phyloP scores from a whole-genome alignment of 1,140 invertebrate species.

The Drosophila athabasca region DNA sequence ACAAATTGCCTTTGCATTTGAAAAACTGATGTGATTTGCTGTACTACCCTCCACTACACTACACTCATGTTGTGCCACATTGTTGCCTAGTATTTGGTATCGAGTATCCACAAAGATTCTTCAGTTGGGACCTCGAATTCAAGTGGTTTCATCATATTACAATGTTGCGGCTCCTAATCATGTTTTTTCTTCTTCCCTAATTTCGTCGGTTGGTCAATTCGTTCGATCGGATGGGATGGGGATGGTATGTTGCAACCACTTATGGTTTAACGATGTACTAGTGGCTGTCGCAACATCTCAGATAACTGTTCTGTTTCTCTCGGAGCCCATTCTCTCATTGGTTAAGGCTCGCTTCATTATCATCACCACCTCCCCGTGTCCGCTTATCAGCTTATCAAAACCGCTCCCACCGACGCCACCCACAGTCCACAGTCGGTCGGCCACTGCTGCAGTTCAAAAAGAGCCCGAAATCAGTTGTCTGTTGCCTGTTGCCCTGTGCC shows the following conservation, averaged over 20 bases:
- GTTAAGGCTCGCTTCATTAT: slow-evolving; percentile 36
- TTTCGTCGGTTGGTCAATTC: slow-evolving; percentile 10
- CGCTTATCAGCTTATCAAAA: slow-evolving; percentile 38
- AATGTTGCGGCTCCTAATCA: too few species aligned
- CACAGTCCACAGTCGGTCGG: slow-evolving; percentile 16
- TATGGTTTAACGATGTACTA: background rate
- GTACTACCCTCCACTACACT: background rate
- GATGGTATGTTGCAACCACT: background rate
- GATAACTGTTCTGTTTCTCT: slow-evolving; percentile 15
- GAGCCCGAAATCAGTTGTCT: slow-evolving; percentile 43
- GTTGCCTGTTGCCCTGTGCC: background rate
- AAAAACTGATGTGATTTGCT: background rate
- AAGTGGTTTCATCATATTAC: slow-evolving; percentile 18
- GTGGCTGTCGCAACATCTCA: too few species aligned
- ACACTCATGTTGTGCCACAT: background rate
- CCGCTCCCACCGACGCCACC: slow-evolving; percentile 7
- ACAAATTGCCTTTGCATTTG: background rate
- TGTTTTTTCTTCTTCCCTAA: background rate
- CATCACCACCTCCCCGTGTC: background rate
- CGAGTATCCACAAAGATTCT: background rate
- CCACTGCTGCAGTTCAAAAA: slow-evolving; percentile 15
- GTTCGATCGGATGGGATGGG: background rate
- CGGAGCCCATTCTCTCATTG: background rate
- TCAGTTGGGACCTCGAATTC: slow-evolving; percentile 1
- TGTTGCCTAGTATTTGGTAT: background rate